Percentiles rank a stretch among this genome's conserved stretches.
phyloP scores from a whole-genome alignment of 2,888 invertebrate genomes.

The Aromia moschata region DNA sequence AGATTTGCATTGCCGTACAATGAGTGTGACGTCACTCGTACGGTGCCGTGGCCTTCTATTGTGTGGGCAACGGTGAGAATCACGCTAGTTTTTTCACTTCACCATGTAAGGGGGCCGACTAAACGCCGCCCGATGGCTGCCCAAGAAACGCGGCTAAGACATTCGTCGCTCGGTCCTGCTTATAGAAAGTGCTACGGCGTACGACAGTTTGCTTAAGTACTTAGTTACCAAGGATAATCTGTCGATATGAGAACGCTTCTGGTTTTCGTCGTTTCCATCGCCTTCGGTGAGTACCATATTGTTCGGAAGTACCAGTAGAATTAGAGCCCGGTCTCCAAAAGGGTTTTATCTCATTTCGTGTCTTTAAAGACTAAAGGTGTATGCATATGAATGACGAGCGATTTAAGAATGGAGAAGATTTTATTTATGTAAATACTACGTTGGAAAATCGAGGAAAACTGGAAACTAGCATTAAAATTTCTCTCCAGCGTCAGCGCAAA shows the following conservation, averaged over 20 bases:
- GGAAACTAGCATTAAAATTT: no score
- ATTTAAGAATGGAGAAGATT: no score
- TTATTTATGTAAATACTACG: no score
- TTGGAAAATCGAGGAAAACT: no score
- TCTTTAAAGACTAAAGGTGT: no score
- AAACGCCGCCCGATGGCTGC: constrained; percentile 16
- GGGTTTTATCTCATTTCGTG: no score
- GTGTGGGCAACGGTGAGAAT: no score
- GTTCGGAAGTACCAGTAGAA: constrained; percentile 4
- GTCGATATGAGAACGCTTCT: constrained; percentile 57
- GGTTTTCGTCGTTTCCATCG: constrained; percentile 50
- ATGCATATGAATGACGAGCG: no score
- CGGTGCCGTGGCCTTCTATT: no score
- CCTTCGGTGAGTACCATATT: constrained; percentile 49
- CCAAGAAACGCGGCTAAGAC: constrained; percentile 28
- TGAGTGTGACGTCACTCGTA: no score
- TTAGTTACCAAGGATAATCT: constrained; percentile 59
- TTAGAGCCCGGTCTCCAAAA: background rate
- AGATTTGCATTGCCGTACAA: no score
- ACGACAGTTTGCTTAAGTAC: constrained; percentile 37
- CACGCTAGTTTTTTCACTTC: constrained; percentile 10
- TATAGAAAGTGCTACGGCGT: constrained; percentile 55
- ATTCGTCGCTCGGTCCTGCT: constrained; percentile 34
- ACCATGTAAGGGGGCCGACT: constrained; percentile 10
- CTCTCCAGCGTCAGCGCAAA: no score